These are phyloP conservation scores for Odocoileus virginianus DNA, from an alignment of 2,113 vertebrate species.

Conservation along the genomic window DNA sequence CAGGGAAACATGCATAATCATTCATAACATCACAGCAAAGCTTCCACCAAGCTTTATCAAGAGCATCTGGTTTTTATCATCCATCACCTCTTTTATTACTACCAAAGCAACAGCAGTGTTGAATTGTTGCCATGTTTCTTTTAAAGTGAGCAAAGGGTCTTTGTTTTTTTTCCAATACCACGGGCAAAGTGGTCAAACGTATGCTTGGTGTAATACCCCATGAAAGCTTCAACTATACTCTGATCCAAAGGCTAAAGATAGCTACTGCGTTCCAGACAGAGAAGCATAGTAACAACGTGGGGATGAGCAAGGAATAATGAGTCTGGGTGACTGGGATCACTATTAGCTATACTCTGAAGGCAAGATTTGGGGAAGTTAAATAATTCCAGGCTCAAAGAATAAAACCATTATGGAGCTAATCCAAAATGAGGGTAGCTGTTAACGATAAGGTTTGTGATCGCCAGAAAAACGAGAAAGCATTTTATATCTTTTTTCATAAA, in stretches of 20 bases:
- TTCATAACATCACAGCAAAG: background rate
- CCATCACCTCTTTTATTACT: background rate
- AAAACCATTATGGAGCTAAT: background rate
- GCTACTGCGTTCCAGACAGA: background rate
- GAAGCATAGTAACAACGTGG: background rate
- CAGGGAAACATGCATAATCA: background rate
- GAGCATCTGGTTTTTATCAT: background rate
- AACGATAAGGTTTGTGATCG: background rate
- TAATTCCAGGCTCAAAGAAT: background rate
- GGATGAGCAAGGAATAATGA: background rate
- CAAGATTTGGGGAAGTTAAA: background rate
- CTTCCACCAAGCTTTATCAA: conserved; percentile 20
- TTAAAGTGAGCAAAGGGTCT: background rate
- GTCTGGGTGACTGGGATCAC: background rate
- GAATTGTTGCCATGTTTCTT: background rate
- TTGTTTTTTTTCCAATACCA: background rate
- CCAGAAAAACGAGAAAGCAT: background rate
- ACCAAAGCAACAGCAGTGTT: background rate
- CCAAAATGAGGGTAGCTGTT: background rate
- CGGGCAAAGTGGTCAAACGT: conserved; percentile 1
- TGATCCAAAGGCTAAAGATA: background rate
- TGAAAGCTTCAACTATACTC: background rate
- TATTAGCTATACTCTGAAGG: background rate
- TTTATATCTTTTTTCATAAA: background rate
- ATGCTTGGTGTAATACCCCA: background rate